Conservation (phyloP, 2,888 invertebrate genomes). For the Bruchidius siliquastri region DNA sequence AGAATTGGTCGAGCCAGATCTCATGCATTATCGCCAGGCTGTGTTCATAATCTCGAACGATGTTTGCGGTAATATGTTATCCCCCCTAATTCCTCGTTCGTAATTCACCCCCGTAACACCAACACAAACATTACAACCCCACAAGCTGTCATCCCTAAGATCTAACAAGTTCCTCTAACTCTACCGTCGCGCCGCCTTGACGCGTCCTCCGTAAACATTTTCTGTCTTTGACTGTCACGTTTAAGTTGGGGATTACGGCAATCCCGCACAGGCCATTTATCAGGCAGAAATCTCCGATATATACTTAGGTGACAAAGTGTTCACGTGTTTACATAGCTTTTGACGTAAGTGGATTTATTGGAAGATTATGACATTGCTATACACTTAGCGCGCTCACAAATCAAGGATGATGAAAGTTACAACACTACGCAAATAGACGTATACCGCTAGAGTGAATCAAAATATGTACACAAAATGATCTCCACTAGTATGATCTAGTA, state of each 20-base stretch:
- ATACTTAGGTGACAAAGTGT: not conserved
- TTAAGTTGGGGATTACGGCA: not conserved
- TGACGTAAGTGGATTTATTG: not conserved
- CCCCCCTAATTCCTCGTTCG: not conserved
- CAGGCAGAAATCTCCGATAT: not conserved
- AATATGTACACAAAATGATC: too few relatives aligned
- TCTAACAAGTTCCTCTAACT: not conserved
- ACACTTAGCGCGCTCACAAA: too few relatives aligned
- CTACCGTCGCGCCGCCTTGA: not conserved
- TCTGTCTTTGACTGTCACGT: not conserved
- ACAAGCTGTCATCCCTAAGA: not conserved
- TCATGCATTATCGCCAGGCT: not conserved
- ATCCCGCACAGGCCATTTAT: not conserved
- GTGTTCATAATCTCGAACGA: not conserved
- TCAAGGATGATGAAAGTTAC: too few relatives aligned
- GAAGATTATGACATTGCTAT: not conserved
- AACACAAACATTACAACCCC: not conserved
- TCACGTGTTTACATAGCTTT: not conserved
- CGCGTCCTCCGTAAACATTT: not conserved
- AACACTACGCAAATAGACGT: too few relatives aligned
- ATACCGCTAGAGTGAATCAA: too few relatives aligned
- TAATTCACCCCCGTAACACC: not conserved
- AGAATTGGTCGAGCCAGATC: too few relatives aligned
- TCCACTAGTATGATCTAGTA: too few relatives aligned
- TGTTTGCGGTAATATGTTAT: not conserved